Conservation (phyloP, 2,888 invertebrate genomes). For the Athalia cordata region DNA sequence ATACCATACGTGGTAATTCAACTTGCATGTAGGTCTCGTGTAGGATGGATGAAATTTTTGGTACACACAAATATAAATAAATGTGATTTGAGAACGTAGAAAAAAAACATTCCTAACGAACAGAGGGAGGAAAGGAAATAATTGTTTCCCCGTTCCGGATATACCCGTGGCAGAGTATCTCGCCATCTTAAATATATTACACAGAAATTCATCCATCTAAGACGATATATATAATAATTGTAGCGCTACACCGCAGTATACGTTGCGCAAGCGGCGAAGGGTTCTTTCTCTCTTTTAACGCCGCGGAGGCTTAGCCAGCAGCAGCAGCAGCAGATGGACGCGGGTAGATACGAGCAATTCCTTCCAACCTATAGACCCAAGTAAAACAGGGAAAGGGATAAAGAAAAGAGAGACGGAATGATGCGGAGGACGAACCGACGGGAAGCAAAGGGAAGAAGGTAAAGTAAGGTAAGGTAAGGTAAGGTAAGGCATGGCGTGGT, state of each 20-base stretch:
- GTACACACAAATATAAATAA: not conserved
- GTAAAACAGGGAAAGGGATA: too few relatives aligned
- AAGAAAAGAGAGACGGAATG: too few relatives aligned
- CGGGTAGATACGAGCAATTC: conserved; percentile 40
- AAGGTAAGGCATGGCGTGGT: not conserved
- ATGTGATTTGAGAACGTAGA: not conserved
- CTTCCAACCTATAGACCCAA: conserved; percentile 6
- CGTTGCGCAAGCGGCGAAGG: conserved; percentile 33
- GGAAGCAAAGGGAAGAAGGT: not conserved
- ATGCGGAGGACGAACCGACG: not conserved
- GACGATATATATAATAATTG: conserved; percentile 27
- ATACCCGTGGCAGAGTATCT: too few relatives aligned
- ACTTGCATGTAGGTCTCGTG: too few relatives aligned
- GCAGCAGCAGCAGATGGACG: conserved; percentile 35
- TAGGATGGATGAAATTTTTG: not conserved
- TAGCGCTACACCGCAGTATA: not conserved
- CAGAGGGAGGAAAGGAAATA: conserved; percentile 5
- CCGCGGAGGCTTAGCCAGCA: not conserved
- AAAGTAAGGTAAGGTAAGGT: conserved; percentile 51
- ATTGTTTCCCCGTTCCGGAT: not conserved
- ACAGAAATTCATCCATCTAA: conserved; percentile 18
- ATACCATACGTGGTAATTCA: too few relatives aligned
- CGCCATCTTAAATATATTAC: not conserved
- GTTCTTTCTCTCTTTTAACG: not conserved
- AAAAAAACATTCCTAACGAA: not conserved